These are phyloP conservation scores for Eupsilia transversa DNA, from an alignment of 2,888 invertebrate species.

Conservation along the genomic window DNA sequence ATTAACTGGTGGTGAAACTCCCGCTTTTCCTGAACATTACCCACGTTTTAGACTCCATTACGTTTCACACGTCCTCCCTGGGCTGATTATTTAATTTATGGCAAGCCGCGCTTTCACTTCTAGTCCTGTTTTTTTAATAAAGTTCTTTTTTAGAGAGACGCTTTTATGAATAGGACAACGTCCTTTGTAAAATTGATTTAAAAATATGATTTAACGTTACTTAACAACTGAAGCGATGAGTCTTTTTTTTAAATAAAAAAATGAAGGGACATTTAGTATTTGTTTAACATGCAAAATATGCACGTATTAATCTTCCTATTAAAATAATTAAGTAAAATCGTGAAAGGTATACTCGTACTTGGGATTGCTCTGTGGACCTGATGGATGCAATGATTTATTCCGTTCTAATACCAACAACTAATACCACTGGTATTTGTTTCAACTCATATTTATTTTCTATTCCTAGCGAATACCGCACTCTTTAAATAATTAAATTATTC, in stretches of 20 bases:
- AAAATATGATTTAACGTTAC: neutral
- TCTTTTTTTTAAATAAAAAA: neutral
- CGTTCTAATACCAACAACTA: too few relatives aligned
- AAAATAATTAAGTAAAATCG: neutral
- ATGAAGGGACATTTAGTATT: neutral
- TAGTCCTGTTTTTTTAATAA: constrained; percentile 14
- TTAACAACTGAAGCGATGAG: neutral
- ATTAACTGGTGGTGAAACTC: constrained; percentile 14
- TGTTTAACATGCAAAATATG: neutral
- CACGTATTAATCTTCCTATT: neutral
- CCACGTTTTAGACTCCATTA: constrained; percentile 39
- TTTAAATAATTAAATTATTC: too few relatives aligned
- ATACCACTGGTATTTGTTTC: too few relatives aligned
- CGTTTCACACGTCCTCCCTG: constrained; percentile 22
- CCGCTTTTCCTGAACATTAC: constrained; percentile 14
- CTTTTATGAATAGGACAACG: neutral
- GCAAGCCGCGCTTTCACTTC: constrained; percentile 5
- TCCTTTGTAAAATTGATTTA: neutral
- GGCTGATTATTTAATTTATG: constrained; percentile 48
- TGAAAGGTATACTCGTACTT: neutral
- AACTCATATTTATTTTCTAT: too few relatives aligned
- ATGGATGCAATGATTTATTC: too few relatives aligned
- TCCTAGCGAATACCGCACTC: too few relatives aligned
- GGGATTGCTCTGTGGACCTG: neutral
- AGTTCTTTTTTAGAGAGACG: neutral